Conservation (phyloP, 2,113 vertebrate species). For the Rhea pennata region DNA sequence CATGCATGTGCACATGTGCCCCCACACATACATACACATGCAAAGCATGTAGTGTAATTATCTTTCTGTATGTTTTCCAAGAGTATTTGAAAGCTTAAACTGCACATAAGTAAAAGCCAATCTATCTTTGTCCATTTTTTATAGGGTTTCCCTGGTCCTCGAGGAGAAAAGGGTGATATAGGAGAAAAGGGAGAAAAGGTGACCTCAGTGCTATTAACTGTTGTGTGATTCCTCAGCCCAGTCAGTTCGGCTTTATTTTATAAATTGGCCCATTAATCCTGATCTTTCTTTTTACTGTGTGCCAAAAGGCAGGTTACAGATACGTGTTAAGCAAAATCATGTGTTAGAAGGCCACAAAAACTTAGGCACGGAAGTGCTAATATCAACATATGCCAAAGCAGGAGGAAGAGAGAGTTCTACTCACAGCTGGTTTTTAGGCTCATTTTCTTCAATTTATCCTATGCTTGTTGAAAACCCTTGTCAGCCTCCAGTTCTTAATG, state of each 20-base stretch:
- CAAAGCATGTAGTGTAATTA: background rate
- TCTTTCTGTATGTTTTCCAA: background rate
- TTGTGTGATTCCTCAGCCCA: slow-evolving; percentile 51
- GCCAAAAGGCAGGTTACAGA: slow-evolving; percentile 66
- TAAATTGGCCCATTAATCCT: background rate
- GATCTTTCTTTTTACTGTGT: slow-evolving; percentile 58
- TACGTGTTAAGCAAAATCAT: background rate
- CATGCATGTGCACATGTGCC: background rate
- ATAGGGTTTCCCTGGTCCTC: slow-evolving; percentile 96
- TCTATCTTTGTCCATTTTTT: slow-evolving; percentile 77
- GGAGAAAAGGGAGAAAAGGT: slow-evolving; percentile 99
- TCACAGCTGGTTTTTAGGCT: background rate
- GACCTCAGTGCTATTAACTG: slow-evolving; percentile 70
- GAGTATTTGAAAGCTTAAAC: slow-evolving; percentile 10
- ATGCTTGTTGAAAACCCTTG: background rate
- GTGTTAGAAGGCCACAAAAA: background rate
- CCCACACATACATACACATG: background rate
- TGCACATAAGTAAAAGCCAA: background rate
- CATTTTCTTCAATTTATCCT: background rate
- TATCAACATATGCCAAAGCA: background rate
- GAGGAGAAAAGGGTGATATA: slow-evolving; percentile 94
- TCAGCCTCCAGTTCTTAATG: slow-evolving; percentile 19
- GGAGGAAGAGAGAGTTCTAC: background rate
- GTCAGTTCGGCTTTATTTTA: slow-evolving; percentile 23
- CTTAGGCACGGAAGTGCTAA: background rate